These are phyloP conservation scores for Narcine bancroftii DNA, from an alignment of 2,113 vertebrate genomes.

Conservation along the genomic window DNA sequence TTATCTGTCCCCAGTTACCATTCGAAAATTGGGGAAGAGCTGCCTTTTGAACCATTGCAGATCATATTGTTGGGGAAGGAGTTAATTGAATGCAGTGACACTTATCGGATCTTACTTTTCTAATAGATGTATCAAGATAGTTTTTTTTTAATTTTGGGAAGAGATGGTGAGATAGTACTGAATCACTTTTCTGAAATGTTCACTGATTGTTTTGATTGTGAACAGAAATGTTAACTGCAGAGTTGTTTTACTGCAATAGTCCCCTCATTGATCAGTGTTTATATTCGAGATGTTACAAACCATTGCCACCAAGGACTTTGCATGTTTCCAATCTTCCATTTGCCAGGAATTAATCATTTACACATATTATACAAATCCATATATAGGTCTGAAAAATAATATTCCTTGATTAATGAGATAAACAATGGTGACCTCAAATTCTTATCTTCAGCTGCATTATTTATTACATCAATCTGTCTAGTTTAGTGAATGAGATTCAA, in stretches of 20 bases:
- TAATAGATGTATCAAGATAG: background rate
- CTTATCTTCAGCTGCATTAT: no score
- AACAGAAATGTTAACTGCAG: background rate
- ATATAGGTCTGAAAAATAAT: no score
- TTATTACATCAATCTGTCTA: no score
- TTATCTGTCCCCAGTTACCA: no score
- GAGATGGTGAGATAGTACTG: background rate
- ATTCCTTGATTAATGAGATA: no score
- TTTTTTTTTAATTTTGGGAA: background rate
- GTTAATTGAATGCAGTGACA: no score
- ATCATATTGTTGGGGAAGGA: no score
- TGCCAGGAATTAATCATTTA: background rate
- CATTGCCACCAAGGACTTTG: background rate
- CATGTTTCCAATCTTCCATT: background rate
- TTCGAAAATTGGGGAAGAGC: no score
- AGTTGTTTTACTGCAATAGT: background rate
- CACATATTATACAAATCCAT: no score
- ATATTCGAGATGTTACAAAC: background rate
- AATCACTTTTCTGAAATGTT: background rate
- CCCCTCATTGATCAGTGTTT: background rate
- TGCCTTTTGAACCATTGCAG: no score
- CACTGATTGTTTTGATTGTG: background rate
- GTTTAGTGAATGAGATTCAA: no score
- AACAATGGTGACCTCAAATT: no score
- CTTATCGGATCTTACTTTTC: background rate